Percentiles rank a stretch among this genome's conserved stretches.
phyloP scores from a whole-genome alignment of 1,140 invertebrate genomes.

The Drosophila paulistorum region DNA sequence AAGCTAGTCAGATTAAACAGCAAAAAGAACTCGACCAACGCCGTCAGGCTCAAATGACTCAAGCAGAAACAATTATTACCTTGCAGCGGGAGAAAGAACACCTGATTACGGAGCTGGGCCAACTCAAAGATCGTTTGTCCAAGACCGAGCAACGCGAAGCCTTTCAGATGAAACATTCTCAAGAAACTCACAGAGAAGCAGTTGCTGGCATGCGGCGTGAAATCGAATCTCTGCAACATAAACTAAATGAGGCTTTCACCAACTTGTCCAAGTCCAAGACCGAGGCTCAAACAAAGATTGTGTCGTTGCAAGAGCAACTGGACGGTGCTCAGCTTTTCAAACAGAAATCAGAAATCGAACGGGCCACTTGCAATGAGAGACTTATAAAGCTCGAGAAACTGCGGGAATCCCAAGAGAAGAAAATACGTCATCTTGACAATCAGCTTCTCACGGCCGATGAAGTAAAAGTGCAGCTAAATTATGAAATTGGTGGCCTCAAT shows the following conservation, averaged over 20 bases:
- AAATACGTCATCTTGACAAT: not conserved
- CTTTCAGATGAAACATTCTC: slow-evolving; percentile 8
- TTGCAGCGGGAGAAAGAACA: slow-evolving; percentile 43
- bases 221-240: slow-evolving; percentile 23
- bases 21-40: slow-evolving; percentile 31
- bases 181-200: slow-evolving; percentile 27
- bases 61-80: not conserved
- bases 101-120: slow-evolving; percentile 16
- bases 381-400: slow-evolving; percentile 26
- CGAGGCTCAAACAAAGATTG: not conserved
- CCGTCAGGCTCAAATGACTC: not conserved
- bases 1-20: slow-evolving; percentile 37
- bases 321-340: slow-evolving; percentile 9
- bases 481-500: slow-evolving; percentile 58
- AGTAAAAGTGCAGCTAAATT: slow-evolving; percentile 41
- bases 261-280: not conserved
- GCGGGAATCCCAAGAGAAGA: slow-evolving; percentile 20
- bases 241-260: not conserved
- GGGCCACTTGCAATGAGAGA: slow-evolving; percentile 1
- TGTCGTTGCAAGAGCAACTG: not conserved
- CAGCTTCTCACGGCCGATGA: slow-evolving; percentile 23
- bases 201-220: slow-evolving; percentile 45
- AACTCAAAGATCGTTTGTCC: slow-evolving; percentile 12
- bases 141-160: not conserved
- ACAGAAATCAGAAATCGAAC: slow-evolving; percentile 1